Percentiles rank a stretch among this genome's conserved stretches.
Evolutionary conservation across 2,797 vertebrate species (phyloP).

Genomic region (Gymnopithys bicolor): DNA sequence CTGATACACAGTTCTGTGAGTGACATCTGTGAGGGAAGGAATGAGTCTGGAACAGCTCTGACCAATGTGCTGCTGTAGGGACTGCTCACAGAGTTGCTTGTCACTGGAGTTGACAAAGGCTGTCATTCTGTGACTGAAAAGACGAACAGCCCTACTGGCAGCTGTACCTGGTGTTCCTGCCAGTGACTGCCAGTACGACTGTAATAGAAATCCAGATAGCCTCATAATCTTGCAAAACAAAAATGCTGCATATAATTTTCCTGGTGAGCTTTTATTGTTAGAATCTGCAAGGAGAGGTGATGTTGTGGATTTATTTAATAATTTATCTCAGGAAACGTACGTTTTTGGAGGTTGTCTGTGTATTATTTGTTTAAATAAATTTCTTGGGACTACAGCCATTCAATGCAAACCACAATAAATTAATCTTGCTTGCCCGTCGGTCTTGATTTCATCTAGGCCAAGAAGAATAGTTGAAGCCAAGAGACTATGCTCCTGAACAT

Average conservation of each 20-base stretch:
- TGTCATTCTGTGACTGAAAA: background rate
- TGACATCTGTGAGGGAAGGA: background rate
- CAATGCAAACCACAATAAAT: background rate
- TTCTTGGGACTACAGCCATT: background rate
- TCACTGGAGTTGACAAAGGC: background rate
- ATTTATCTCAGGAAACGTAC: background rate
- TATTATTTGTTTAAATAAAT: slow-evolving; percentile 22
- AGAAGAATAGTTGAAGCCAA: background rate
- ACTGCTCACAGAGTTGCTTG: background rate
- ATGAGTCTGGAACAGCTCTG: background rate
- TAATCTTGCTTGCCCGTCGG: background rate
- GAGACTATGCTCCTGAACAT: background rate
- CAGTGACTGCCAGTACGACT: accelerated
- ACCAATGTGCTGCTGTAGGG: background rate
- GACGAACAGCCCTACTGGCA: background rate
- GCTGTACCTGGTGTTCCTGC: background rate
- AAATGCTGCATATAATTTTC: background rate
- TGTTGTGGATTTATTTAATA: background rate
- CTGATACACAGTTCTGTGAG: background rate
- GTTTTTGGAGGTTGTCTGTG: background rate
- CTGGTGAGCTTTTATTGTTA: background rate
- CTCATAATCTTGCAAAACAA: background rate
- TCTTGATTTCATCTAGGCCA: slow-evolving; percentile 29
- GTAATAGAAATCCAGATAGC: background rate
- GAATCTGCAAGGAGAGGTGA: background rate